Conservation (phyloP, 2,113 vertebrate species). For the Aegithalos caudatus region DNA sequence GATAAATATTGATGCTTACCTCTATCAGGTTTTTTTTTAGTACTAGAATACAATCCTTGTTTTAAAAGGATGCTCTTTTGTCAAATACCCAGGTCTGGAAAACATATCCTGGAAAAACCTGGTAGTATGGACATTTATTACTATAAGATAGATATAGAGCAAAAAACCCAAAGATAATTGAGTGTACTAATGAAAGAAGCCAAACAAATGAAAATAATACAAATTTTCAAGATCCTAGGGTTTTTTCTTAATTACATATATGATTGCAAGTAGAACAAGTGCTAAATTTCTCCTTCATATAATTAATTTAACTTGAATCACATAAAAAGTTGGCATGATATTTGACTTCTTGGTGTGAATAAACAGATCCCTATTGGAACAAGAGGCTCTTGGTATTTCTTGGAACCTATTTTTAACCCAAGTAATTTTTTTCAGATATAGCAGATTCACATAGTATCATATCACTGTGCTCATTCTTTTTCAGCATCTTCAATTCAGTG, state of each 20-base stretch:
- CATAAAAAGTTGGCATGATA: not conserved
- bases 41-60: not conserved
- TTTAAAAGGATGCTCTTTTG: not conserved
- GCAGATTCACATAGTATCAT: not conserved
- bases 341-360: not conserved
- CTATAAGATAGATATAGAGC: not conserved
- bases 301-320: not conserved
- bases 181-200: not conserved
- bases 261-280: not conserved
- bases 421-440: not conserved
- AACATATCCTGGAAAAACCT: rapidly evolving
- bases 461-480: not conserved
- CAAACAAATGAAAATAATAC: not conserved
- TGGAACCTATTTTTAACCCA: not conserved
- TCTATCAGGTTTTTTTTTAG: not conserved
- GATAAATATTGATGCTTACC: not conserved
- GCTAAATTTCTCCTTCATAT: not conserved
- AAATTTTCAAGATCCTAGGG: not conserved
- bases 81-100: not conserved
- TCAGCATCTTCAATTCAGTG: not conserved
- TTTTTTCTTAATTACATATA: not conserved
- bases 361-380: not conserved
- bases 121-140: not conserved
- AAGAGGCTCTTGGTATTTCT: not conserved
- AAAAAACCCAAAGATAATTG: not conserved